Evolutionary conservation across 1,140 invertebrate genomes (phyloP), one percentile per base, ranked within the genome.

Genomic region (Pantala flavescens): DNA sequence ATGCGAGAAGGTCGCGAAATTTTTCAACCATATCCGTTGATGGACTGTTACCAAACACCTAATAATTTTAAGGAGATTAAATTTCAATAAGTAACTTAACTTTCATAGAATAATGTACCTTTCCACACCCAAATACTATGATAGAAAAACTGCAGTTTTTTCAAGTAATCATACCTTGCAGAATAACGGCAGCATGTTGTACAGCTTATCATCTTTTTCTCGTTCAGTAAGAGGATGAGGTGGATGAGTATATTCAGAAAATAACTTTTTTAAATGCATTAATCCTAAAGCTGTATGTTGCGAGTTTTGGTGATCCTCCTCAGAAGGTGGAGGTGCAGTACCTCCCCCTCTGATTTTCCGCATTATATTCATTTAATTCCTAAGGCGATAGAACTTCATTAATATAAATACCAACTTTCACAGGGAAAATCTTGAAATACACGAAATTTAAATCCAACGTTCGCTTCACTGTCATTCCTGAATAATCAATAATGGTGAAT

Each of bases 121-220:
- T 36, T 36, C 28, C 2, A 36, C 9, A 36, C 3, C 28, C 9
- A 36, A 9, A 36, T 5, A 36, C 28, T 36, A 36, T 9, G n/a
- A 71, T 74, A 71, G n/a, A 72, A 43, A 76, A 23, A 43, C 23
- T 55, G 12, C 16, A 0, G 71, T 12, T 0, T 24, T 12, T 63
- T 7, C 12, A 12, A 63, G 16, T 36, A 21, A 21, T 70, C 77
- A 84, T 87, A 98, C 96, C 89, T 98, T 98, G 85, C 95, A 97
- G 85, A 99, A 99, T 12, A 99, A 85, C 70, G 97, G 97, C 78
- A 99, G 86, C 94, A 99, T 98, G 83, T 96, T 97, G 83, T 98
- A 98, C 0, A 99, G 86, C 84, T 97, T 97, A 80, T 93, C 92
- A 84, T 98, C 95, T 76, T 92, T 89, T 83, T 98, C 94, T 74